Evolutionary conservation across 2,113 vertebrate species (phyloP).

Genomic region (Enhydra lutris): DNA sequence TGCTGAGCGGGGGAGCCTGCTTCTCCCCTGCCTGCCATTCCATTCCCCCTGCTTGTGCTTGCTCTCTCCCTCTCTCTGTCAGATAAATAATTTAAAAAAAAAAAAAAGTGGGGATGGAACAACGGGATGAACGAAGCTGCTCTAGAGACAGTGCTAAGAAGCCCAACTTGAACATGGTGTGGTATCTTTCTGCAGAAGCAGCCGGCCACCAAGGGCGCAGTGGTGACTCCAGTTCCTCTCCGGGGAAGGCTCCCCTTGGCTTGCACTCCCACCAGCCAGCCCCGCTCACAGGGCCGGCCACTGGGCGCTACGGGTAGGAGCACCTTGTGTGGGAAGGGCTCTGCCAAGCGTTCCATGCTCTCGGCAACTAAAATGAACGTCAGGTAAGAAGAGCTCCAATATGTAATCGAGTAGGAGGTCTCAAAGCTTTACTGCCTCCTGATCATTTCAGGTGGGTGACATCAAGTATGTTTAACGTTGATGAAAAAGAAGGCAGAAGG

Average conservation of each 20-base stretch:
- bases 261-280: slow-evolving; percentile 69
- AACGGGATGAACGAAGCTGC: not conserved
- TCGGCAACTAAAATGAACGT: slow-evolving; percentile 92
- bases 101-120: not conserved
- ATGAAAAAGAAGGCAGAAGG: not conserved
- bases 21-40: too few relatives aligned
- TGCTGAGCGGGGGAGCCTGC: too few relatives aligned
- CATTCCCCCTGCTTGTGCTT: too few relatives aligned
- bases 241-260: slow-evolving; percentile 60
- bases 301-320: slow-evolving; percentile 50
- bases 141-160: not conserved
- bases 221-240: slow-evolving; percentile 84
- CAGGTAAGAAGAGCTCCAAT: slow-evolving; percentile 81
- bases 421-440: not conserved
- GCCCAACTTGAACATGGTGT: not conserved
- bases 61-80: too few relatives aligned
- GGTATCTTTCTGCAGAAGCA: slow-evolving; percentile 43
- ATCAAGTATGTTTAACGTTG: not conserved
- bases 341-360: slow-evolving; percentile 82
- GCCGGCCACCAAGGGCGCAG: not conserved
- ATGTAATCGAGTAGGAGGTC: not conserved
- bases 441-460: not conserved
- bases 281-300: slow-evolving; percentile 64
- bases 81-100: not conserved
- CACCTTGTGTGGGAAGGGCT: slow-evolving; percentile 68